Evolutionary conservation across 2,113 vertebrate genomes (phyloP), one percentile per base, ranked within the genome.

Genomic region (Leptobrachium leishanense): DNA sequence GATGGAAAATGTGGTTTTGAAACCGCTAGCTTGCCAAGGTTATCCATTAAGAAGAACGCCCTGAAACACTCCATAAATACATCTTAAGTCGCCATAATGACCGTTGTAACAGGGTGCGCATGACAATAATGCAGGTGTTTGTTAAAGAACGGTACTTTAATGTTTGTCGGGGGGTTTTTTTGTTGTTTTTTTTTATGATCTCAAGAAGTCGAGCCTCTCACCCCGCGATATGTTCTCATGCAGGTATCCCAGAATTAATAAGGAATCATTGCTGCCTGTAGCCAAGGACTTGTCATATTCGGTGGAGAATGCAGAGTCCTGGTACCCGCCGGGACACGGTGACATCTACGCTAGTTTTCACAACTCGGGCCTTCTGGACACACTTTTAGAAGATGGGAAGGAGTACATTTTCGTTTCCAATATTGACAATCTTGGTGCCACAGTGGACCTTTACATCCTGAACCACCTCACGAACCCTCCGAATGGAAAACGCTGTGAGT

Each of bases 361-460:
- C 59, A 97, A 97, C 88, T 97, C 95, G 0, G 97, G 97, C 40
- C 92, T 99, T 85, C 91, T 99, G 73, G 94, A 97, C 84, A 91
- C 88, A 70, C 92, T 99, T 6, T 88, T 99, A 0, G 87, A 83
- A 7, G 93, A 98, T 80, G 96, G 96, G 66, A 98, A 98, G 84
- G 97, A 99, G 80, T 99, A 98, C 85, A 95, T 99, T 89, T 99
- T 99, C 82, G 95, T 99, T 81, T 99, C 97, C 84, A 99, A 99
- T 88, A 99, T 99, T 80, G 97, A 99, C 89, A 99, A 99, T 84
- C 90, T 99, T 88, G 97, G 97, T 10, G 97, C 97, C 86, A 99
- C 97, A 0, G 97, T 99, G 15, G 97, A 99, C 90, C 94, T 99
- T 83, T 94, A 96, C 86, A 96, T 99, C 88, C 95, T 99, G 72